Conservation (phyloP, 1,140 invertebrate species). For the Odontomachus brunneus region DNA sequence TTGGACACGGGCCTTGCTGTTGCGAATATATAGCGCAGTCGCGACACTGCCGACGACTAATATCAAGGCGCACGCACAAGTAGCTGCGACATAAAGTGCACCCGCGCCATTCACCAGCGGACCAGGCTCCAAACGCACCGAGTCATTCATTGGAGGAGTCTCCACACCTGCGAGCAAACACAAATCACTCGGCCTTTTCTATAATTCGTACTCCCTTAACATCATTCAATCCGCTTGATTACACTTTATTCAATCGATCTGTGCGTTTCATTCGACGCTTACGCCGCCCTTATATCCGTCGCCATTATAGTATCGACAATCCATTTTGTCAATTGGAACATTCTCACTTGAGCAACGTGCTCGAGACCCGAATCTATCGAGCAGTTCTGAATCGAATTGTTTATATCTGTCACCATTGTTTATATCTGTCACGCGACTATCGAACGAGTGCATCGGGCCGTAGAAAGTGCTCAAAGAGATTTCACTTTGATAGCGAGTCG, state of each 20-base stretch:
- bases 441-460: conserved; percentile 46
- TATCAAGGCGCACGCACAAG: conserved; percentile 91
- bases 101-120: conserved; percentile 88
- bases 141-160: conserved; percentile 87
- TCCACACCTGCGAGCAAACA: conserved; percentile 85
- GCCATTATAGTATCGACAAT: conserved; percentile 61
- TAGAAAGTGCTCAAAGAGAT: conserved; percentile 63
- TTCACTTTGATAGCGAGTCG: conserved; percentile 64
- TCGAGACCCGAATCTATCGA: conserved; percentile 46
- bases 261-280: conserved; percentile 18
- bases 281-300: too few species aligned
- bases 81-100: conserved; percentile 92
- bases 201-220: too few species aligned
- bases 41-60: conserved; percentile 90
- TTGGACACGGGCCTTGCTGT: conserved; percentile 91
- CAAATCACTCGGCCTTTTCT: not conserved
- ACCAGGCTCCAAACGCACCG: conserved; percentile 87
- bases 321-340: conserved; percentile 64
- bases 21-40: conserved; percentile 91
- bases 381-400: conserved; percentile 36
- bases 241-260: too few species aligned
- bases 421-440: conserved; percentile 28
- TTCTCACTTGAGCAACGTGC: conserved; percentile 25
- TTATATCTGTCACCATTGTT: conserved; percentile 48
- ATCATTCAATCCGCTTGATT: too few species aligned